Evolutionary conservation across 2,888 invertebrate species (phyloP).

Genomic region (Stenodera caucasica): DNA sequence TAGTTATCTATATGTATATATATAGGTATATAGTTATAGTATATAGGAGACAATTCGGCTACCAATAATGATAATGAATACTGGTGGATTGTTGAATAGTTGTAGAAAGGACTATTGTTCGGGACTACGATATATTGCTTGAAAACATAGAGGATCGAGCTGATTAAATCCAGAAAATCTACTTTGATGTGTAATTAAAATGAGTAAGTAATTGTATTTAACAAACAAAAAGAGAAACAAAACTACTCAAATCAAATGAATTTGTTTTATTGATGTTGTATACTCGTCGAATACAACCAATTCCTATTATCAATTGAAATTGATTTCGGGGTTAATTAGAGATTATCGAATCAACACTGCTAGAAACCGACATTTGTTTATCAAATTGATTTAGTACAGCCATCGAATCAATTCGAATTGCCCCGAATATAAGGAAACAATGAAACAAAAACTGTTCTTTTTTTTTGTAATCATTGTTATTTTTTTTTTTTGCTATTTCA

Average conservation of each 20-base stretch:
- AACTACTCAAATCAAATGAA: too few species aligned
- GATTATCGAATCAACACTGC: neutral
- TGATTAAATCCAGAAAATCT: neutral
- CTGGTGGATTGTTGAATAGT: neutral
- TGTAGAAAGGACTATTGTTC: neutral
- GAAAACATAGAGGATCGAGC: neutral
- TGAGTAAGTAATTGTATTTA: neutral
- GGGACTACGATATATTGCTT: neutral
- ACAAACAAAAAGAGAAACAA: neutral
- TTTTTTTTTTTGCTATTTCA: too few species aligned
- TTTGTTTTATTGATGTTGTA: too few species aligned
- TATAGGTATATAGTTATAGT: neutral
- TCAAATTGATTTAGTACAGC: too few species aligned
- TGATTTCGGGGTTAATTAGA: neutral
- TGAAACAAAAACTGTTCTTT: too few species aligned
- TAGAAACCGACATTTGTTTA: too few species aligned
- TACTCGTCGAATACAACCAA: neutral
- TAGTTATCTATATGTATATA: neutral
- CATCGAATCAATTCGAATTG: too few species aligned
- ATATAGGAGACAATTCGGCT: neutral
- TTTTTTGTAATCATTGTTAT: too few species aligned
- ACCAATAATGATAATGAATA: slow-evolving; percentile 6
- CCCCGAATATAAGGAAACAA: too few species aligned
- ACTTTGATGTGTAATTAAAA: neutral
- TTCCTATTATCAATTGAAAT: neutral